phyloP scores from a whole-genome alignment of 2,888 invertebrate genomes.

The Bursaphelenchus okinawaensis region DNA sequence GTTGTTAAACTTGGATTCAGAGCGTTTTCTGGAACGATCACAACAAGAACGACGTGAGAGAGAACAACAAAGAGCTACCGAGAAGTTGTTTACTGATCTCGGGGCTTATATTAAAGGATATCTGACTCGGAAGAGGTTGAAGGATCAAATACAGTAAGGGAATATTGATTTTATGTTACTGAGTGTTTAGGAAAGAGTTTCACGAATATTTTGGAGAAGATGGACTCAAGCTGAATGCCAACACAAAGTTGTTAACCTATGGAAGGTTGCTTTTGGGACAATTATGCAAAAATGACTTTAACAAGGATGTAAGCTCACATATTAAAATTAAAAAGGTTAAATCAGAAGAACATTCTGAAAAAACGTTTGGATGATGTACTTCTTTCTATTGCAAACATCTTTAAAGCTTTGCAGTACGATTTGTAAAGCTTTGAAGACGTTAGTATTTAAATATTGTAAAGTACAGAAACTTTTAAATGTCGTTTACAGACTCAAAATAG shows the following conservation, averaged over 20 bases:
- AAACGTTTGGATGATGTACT: background rate
- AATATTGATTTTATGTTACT: no score
- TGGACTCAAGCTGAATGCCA: background rate
- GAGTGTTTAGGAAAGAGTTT: conserved; percentile 12
- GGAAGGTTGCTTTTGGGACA: background rate
- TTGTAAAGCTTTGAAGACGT: no score
- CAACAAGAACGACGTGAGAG: conserved; percentile 31
- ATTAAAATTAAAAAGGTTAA: no score
- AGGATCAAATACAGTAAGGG: no score
- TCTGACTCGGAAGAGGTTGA: conserved; percentile 27
- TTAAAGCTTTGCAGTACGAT: no score
- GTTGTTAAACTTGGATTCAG: conserved; percentile 14
- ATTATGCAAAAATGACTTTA: background rate
- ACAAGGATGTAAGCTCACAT: background rate
- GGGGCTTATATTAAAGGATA: conserved; percentile 28
- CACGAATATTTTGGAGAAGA: background rate
- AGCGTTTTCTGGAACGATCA: conserved; percentile 30
- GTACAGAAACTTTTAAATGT: no score
- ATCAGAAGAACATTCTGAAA: no score
- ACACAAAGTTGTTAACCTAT: background rate
- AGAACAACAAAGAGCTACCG: conserved; percentile 19
- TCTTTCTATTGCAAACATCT: background rate
- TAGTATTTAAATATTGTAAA: no score
- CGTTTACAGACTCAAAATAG: no score
- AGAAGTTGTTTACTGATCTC: conserved; percentile 24